Conservation (phyloP, 2,797 vertebrate species). For the Onychomys torridus region DNA sequence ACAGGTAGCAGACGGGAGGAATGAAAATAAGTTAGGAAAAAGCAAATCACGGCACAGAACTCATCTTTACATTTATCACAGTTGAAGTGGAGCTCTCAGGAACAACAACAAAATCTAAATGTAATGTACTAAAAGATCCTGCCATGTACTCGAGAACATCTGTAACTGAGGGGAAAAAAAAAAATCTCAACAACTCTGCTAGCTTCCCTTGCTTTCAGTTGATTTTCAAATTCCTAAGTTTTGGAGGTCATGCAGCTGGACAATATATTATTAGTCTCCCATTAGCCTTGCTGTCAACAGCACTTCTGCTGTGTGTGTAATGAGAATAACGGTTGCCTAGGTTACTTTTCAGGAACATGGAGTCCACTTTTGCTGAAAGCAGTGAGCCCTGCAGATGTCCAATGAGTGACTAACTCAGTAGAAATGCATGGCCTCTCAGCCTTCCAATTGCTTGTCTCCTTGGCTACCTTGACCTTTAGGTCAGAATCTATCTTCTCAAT, state of each 20-base stretch:
- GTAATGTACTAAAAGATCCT: slow-evolving; percentile 13
- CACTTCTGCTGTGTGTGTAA: background rate
- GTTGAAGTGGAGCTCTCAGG: background rate
- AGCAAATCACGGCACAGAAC: background rate
- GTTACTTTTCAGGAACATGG: slow-evolving; percentile 24
- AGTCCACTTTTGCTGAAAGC: slow-evolving; percentile 19
- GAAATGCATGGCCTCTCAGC: background rate
- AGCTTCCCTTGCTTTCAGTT: background rate
- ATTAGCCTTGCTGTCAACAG: background rate
- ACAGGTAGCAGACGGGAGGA: background rate
- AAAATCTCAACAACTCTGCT: background rate
- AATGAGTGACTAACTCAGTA: background rate
- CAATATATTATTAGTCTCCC: slow-evolving; percentile 19
- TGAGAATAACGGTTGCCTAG: slow-evolving; percentile 6
- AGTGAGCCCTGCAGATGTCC: background rate
- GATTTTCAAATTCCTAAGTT: background rate
- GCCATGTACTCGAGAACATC: background rate
- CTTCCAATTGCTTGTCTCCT: background rate
- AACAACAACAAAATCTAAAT: slow-evolving; percentile 41
- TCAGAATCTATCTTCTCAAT: background rate
- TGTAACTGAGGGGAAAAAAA: background rate
- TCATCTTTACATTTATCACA: slow-evolving; percentile 30
- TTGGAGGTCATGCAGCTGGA: background rate
- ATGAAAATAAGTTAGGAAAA: slow-evolving; percentile 27
- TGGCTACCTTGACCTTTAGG: background rate